Conservation (phyloP, 2,113 vertebrate genomes). For the Grantiella picta region DNA sequence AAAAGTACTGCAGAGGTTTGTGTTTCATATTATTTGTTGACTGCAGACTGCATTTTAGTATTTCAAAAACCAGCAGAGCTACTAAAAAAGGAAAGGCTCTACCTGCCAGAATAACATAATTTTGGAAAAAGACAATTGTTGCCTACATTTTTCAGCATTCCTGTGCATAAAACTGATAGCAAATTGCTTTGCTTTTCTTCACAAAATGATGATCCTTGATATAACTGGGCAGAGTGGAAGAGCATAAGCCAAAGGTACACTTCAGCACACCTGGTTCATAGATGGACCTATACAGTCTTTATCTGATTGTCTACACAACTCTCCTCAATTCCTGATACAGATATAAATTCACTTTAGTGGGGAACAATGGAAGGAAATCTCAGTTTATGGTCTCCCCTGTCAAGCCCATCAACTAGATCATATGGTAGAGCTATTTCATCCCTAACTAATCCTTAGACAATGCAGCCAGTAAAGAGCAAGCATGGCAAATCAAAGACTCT, state of each 20-base stretch:
- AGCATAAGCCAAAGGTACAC: not conserved
- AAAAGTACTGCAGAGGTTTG: slow-evolving; percentile 18
- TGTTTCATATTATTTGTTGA: not conserved
- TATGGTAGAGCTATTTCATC: rapidly evolving
- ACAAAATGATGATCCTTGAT: not conserved
- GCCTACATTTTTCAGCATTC: not conserved
- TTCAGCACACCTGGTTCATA: not conserved
- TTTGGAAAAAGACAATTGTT: not conserved
- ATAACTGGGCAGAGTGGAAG: not conserved
- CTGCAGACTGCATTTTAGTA: not conserved
- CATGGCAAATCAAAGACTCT: not conserved
- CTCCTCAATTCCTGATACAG: not conserved
- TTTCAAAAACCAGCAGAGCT: not conserved
- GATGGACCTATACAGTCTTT: not conserved
- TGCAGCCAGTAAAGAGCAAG: not conserved
- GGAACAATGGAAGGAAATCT: not conserved
- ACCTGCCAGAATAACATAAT: not conserved
- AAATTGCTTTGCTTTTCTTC: not conserved
- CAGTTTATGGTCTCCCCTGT: not conserved
- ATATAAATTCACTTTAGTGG: not conserved
- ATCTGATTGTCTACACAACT: not conserved
- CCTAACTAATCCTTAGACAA: not conserved
- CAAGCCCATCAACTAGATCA: not conserved
- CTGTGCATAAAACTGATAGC: not conserved
- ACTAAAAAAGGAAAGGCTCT: not conserved